A percentile compares a stretch with the other conserved stretches of the same genome.
Evolutionary conservation across 2,113 vertebrate species (phyloP).

Genomic region (Hylia prasina): DNA sequence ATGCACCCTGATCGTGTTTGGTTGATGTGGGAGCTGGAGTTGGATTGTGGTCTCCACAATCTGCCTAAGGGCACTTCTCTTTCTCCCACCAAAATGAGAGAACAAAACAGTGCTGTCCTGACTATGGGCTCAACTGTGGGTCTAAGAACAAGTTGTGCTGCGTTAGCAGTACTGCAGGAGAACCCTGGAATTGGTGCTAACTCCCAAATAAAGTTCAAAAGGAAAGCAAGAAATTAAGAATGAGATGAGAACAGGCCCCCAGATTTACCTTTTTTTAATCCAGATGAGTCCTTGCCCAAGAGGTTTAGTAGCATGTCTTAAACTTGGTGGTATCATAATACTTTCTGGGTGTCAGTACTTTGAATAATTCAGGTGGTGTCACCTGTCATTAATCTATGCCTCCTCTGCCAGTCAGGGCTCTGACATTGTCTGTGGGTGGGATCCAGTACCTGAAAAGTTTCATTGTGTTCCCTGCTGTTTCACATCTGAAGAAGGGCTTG

Average conservation of each 20-base stretch:
- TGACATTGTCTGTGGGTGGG: constrained; percentile 42
- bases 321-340: background rate
- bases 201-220: background rate
- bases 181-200: background rate
- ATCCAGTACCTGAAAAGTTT: constrained; percentile 32
- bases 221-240: background rate
- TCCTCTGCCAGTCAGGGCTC: constrained; percentile 34
- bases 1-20: fast-evolving
- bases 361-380: constrained; percentile 28
- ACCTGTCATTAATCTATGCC: constrained; percentile 36
- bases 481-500: constrained; percentile 9
- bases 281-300: background rate
- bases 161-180: background rate
- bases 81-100: background rate
- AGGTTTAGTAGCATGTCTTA: background rate
- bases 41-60: background rate
- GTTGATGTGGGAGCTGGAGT: background rate
- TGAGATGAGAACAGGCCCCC: background rate
- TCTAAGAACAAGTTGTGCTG: background rate
- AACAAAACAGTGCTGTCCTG: background rate
- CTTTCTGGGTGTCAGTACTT: background rate
- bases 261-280: background rate
- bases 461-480: constrained; percentile 33
- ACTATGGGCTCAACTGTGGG: background rate
- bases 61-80: background rate